Conservation (phyloP, 2,888 invertebrate species). For the Plusia festucae region DNA sequence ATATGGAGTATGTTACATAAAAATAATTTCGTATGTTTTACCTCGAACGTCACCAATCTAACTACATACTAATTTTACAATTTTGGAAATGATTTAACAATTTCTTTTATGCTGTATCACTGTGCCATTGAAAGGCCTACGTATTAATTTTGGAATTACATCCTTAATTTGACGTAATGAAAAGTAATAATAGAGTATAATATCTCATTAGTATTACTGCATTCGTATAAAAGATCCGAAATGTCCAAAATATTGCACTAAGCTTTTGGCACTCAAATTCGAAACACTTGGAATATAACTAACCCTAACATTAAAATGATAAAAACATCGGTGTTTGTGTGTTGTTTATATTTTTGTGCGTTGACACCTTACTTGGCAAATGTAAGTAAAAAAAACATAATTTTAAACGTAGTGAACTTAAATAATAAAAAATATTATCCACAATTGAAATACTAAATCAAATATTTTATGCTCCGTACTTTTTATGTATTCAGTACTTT, state of each 20-base stretch:
- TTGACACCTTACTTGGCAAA: slow-evolving; percentile 61
- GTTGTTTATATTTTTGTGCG: slow-evolving; percentile 60
- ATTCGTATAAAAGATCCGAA: slow-evolving; percentile 59
- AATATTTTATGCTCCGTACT: neutral
- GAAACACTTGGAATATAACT: slow-evolving; percentile 7
- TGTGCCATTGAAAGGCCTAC: slow-evolving; percentile 28
- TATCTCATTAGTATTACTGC: slow-evolving; percentile 46
- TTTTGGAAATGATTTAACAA: slow-evolving; percentile 18
- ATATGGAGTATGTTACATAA: too few relatives aligned
- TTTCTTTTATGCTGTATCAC: slow-evolving; percentile 20
- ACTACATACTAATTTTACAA: slow-evolving; percentile 12
- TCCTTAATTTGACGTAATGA: slow-evolving; percentile 41
- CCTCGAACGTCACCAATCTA: slow-evolving; percentile 7
- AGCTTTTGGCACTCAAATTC: slow-evolving; percentile 33
- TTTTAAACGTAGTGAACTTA: neutral
- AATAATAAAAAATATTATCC: too few relatives aligned
- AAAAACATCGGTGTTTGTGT: slow-evolving; percentile 57
- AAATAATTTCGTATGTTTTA: neutral
- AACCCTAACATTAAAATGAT: slow-evolving; percentile 63
- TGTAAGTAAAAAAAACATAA: slow-evolving; percentile 60
- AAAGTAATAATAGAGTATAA: slow-evolving; percentile 48
- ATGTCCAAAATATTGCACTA: slow-evolving; percentile 37
- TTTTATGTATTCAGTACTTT: neutral
- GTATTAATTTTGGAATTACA: slow-evolving; percentile 36
- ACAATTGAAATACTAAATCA: neutral